Base-by-base conservation (phyloP, 2,888 invertebrate genomes). In the Drosophila robusta region DNA sequence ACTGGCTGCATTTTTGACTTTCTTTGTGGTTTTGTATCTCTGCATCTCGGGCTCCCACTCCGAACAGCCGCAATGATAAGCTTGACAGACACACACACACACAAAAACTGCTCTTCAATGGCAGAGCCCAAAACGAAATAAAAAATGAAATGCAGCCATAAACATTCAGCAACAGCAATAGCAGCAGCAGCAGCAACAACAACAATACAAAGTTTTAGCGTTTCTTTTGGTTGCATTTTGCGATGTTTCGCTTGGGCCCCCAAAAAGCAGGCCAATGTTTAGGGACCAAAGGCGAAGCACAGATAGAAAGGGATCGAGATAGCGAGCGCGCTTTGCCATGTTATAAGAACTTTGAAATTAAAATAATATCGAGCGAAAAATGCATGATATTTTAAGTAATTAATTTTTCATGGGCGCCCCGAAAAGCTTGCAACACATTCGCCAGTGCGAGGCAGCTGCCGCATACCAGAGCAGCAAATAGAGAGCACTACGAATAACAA, bases 161-260 rank as follows among this genome's bases (percentile, higher is more conserved):
- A 50, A 62, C 41, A 58, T 46, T 58, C 39, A 24, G 26, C 22
- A 38, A 49, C 26, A 71, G 39, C 47, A 47, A 51, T 2, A 32
- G 11, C 32, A 32, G 11, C 32, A 9, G 42, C 32, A 4, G 46
- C 39, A 39, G 49, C 42, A 39, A 36, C 26, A 75, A 18, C 44
- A 70, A 66, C 34, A 46, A 57, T 58, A 52, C 29, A 70, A 79
- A 76, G 47, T 77, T 80, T 55, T 47, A 22, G 56, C 67, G 64
- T 52, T 67, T 80, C 70, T 79, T 82, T 77, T 70, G 56, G 66
- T 54, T 76, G 70, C 74, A 70, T 65, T 70, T 65, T 24, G 55
- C 49, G 49, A 60, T 68, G 50, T 80, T 73, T 73, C 41, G 49
- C 22, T 68, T 18, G 22, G 50, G 7, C 38, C 46, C 26, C 26